Evolutionary conservation across 2,113 vertebrate genomes (phyloP), one percentile per base, ranked within the genome.

Genomic region (Xenopus borealis): DNA sequence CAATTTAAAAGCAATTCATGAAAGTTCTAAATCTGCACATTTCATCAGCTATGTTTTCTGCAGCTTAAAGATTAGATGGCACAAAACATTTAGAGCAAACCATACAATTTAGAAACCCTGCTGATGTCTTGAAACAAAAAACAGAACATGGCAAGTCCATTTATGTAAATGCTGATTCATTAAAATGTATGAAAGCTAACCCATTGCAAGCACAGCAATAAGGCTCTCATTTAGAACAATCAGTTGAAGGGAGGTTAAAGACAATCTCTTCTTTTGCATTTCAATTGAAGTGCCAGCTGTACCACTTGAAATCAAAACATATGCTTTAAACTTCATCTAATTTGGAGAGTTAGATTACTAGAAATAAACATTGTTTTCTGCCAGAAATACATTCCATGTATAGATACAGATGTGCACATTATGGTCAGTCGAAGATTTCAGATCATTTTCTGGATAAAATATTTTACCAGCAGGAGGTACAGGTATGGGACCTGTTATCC

Each of bases 201-300:
- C 63, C 79, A 76, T 40, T 71, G 65, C 53, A 71, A 78, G 77
- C 12, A 80, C 82, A 50, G 72, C 89, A 78, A 79, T 45, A 83
- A 57, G 5, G 78, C 66, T 40, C 33, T 82, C 71, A 81, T 87
- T 88, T 86, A 40, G 63, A 80, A 52, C 69, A 75, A 75, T 75
- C 72, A 67, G 67, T 75, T 33, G 23, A 75, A 50, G 18, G 61
- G 55, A 75, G 55, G 65, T 75, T 66, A 75, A 61, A 57, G 30
- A 61, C 55, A 72, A 57, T 61, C 55, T 62, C 57, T 40, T 46
- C 19, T 62, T 40, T 67, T 61, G 64, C 58, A 75, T 75, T 75
- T 58, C 64, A 61, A 66, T 47, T 72, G 62, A 74, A 58, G 63
- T 66, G 57, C 65, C 33, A 65, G 62, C 66, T 74, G 62, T 66